Percentiles rank a stretch among this genome's conserved stretches.
These are phyloP conservation scores for Epizoanthus scotinus DNA, from an alignment of 92 coral and sea anemone genomes.

Conservation along the genomic window DNA sequence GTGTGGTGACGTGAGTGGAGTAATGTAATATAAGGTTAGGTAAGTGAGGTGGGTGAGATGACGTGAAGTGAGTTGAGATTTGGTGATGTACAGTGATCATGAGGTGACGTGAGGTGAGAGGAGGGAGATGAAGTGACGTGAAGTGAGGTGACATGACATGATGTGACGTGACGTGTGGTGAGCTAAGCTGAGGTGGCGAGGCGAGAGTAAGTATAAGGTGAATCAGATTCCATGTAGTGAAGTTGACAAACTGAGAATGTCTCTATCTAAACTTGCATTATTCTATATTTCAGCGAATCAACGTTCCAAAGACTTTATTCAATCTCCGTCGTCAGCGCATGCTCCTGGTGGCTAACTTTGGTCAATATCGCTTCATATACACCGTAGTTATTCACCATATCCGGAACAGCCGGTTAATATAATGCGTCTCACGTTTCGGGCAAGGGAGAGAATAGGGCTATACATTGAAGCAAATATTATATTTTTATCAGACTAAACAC, in stretches of 20 bases:
- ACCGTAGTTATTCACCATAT: conserved; percentile 87
- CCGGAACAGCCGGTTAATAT: conserved; percentile 89
- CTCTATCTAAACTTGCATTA: background rate
- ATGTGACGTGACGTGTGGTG: too few species aligned
- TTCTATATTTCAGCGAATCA: conserved; percentile 73
- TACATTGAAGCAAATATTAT: background rate
- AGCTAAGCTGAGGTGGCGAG: too few species aligned
- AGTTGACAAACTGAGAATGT: background rate
- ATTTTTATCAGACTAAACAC: background rate
- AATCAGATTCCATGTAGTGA: too few species aligned
- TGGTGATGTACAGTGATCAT: too few species aligned
- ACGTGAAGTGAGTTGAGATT: too few species aligned
- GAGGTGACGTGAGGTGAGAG: too few species aligned
- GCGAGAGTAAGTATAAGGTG: too few species aligned
- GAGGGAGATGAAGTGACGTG: too few species aligned
- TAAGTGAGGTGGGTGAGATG: too few species aligned
- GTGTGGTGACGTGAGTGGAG: too few species aligned
- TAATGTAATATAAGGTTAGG: too few species aligned
- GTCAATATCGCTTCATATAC: conserved; percentile 95
- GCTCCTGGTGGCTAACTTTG: conserved; percentile 91
- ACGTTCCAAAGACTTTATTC: conserved; percentile 73
- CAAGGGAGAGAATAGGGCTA: background rate
- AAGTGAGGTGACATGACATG: too few species aligned
- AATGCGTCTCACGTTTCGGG: background rate
- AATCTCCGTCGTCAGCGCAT: conserved; percentile 93